Conservation (phyloP, 1,140 invertebrate species). For the Lamellibrachia luymesi region DNA sequence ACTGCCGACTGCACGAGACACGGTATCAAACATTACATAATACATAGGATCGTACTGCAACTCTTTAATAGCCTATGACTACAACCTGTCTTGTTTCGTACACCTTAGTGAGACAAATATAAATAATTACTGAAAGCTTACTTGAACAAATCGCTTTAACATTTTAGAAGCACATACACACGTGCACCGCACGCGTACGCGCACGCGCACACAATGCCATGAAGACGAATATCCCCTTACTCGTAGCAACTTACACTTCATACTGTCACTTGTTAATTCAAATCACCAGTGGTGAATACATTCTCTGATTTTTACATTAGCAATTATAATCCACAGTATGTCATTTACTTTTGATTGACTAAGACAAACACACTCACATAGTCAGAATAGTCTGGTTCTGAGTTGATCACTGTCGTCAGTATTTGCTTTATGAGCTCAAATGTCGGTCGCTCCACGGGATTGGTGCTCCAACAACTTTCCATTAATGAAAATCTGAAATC, state of each 20-base stretch:
- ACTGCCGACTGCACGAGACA: not conserved
- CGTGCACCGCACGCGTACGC: too few relatives aligned
- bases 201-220: not conserved
- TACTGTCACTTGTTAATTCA: too few relatives aligned
- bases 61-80: too few relatives aligned
- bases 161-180: not conserved
- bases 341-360: not conserved
- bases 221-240: not conserved
- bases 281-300: too few relatives aligned
- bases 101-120: not conserved
- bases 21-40: not conserved
- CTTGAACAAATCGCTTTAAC: not conserved
- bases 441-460: not conserved
- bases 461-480: not conserved
- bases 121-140: not conserved
- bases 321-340: too few relatives aligned
- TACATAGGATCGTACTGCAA: not conserved
- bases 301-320: too few relatives aligned
- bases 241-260: not conserved
- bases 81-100: not conserved
- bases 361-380: slow-evolving; percentile 6
- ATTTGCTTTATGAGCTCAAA: not conserved
- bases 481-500: not conserved
- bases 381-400: not conserved
- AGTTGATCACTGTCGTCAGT: not conserved